phyloP scores from a whole-genome alignment of 2,797 vertebrate genomes.

The Mico argentatus region DNA sequence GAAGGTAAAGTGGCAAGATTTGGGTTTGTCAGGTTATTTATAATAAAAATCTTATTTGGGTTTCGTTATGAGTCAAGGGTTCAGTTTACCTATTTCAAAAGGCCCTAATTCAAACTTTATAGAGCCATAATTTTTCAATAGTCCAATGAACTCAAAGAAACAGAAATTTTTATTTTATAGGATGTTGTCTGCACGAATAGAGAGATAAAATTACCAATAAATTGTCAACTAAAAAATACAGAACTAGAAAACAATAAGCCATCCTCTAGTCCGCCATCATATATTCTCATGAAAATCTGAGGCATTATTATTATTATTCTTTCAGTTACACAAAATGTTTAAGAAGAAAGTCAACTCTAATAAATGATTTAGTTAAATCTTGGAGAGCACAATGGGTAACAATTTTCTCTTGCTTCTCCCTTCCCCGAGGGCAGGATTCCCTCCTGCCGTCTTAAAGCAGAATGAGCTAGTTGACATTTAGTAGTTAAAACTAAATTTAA shows the following conservation, averaged over 20 bases:
- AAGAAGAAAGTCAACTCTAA: conserved; percentile 15
- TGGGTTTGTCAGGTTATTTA: neutral
- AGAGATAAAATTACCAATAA: conserved; percentile 39
- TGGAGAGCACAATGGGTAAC: conserved; percentile 24
- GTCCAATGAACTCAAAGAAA: conserved; percentile 18
- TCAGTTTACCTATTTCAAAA: conserved; percentile 49
- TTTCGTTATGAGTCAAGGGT: neutral
- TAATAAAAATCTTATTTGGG: conserved; percentile 19
- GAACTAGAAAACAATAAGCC: neutral
- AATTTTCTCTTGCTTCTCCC: conserved; percentile 11
- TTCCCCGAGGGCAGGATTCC: conserved; percentile 40
- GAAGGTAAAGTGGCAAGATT: neutral
- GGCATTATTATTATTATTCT: neutral
- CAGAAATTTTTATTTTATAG: neutral
- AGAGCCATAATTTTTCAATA: neutral
- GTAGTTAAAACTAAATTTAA: conserved; percentile 35
- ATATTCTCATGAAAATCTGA: conserved; percentile 20
- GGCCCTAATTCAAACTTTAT: neutral
- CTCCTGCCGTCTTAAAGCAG: neutral
- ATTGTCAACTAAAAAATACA: conserved; percentile 44
- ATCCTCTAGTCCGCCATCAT: neutral
- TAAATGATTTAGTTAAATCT: neutral
- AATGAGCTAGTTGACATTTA: neutral
- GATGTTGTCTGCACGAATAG: neutral
- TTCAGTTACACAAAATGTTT: conserved; percentile 12